Percentiles rank a stretch among this genome's conserved stretches.
Conservation (phyloP, 2,797 vertebrate species). For the Takifugu ocellatus region DNA sequence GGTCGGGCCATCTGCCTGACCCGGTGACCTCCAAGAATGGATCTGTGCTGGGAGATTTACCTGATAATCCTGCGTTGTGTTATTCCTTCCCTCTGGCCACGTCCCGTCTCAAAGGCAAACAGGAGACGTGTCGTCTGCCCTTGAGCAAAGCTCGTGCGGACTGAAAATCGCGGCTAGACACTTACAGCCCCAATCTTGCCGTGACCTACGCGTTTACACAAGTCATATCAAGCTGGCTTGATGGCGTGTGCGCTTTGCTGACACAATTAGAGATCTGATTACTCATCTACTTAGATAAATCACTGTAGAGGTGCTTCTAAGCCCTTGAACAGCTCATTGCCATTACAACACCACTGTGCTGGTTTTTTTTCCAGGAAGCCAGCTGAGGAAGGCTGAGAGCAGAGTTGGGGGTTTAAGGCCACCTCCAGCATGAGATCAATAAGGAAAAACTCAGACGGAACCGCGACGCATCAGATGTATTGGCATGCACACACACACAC, state of each 20-base stretch:
- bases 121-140: constrained; percentile 49
- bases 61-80: constrained; percentile 56
- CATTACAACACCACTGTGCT: neutral
- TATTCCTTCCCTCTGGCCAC: constrained; percentile 36
- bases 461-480: constrained; percentile 18
- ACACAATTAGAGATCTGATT: constrained; percentile 50
- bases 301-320: constrained; percentile 19
- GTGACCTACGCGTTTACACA: constrained; percentile 11
- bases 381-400: constrained; percentile 9
- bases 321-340: neutral
- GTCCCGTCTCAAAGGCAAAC: constrained; percentile 45
- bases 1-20: constrained; percentile 40
- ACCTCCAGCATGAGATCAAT: constrained; percentile 14
- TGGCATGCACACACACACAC: constrained; percentile 1
- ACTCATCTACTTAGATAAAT: constrained; percentile 35
- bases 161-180: constrained; percentile 53
- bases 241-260: constrained; percentile 9
- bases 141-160: constrained; percentile 58
- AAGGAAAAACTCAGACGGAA: constrained; percentile 8
- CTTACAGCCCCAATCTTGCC: constrained; percentile 39
- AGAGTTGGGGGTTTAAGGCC: constrained; percentile 12
- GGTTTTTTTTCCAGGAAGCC: constrained; percentile 9
- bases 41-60: constrained; percentile 43
- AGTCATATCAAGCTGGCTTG: constrained; percentile 1
- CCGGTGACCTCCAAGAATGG: constrained; percentile 49